Conservation (phyloP, 2,113 vertebrate species). For the Dinomys branickii region DNA sequence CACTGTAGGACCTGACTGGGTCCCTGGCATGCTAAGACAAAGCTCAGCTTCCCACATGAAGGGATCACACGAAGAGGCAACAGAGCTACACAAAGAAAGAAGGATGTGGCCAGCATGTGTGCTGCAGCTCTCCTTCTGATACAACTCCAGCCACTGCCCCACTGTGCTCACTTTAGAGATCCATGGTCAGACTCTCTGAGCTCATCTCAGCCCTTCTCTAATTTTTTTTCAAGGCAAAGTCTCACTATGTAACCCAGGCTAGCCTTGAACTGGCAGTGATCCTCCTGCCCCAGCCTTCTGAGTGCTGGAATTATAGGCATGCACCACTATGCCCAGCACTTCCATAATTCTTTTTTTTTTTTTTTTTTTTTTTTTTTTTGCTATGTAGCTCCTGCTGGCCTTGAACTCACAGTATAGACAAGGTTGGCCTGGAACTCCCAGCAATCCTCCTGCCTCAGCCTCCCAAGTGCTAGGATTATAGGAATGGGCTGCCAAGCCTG, state of each 20-base stretch:
- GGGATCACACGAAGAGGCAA: background rate
- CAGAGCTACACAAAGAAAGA: background rate
- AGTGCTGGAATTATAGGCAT: background rate
- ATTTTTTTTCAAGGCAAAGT: background rate
- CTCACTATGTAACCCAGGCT: background rate
- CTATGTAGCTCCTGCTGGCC: background rate
- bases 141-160: accelerated
- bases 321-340: no score
- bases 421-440: background rate
- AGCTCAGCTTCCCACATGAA: background rate
- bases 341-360: background rate
- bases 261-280: background rate
- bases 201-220: background rate
- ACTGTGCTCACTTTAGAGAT: background rate
- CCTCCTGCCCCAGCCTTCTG: background rate
- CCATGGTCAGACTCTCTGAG: background rate
- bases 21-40: background rate
- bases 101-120: accelerated
- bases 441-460: background rate
- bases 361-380: no score
- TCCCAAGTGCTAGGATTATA: background rate
- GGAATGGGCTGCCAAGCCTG: background rate
- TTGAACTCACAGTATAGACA: background rate
- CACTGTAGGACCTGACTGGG: accelerated
- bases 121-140: background rate